These are phyloP conservation scores for Tinamus major DNA, from an alignment of 2,797 vertebrate species.

Conservation along the genomic window DNA sequence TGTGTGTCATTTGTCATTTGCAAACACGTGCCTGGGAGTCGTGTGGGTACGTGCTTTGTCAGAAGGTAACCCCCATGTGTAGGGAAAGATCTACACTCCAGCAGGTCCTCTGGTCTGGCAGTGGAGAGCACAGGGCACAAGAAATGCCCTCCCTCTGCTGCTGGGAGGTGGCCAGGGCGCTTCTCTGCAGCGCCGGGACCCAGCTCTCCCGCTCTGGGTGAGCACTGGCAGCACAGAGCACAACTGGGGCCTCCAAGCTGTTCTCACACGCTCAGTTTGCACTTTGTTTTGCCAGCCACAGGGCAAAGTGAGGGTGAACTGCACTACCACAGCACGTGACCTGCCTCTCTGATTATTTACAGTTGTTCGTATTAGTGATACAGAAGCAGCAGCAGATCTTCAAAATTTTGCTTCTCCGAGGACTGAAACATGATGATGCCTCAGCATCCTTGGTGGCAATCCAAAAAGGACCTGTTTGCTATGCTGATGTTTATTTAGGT, in stretches of 20 bases:
- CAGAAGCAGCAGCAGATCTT: not conserved
- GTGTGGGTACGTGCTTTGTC: no score
- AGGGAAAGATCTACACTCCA: no score
- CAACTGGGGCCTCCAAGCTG: not conserved
- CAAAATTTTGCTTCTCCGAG: not conserved
- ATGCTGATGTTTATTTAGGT: not conserved
- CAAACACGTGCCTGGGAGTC: no score
- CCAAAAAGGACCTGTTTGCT: not conserved
- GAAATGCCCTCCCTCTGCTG: no score
- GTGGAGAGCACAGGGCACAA: not conserved
- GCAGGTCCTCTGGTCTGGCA: not conserved
- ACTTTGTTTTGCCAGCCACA: not conserved
- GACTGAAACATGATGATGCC: not conserved
- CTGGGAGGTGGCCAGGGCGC: not conserved
- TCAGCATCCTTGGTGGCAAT: not conserved
- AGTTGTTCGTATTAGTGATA: not conserved
- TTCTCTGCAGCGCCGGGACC: not conserved
- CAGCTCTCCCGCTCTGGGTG: no score
- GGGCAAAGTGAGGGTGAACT: not conserved
- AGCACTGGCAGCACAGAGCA: not conserved
- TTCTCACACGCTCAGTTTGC: not conserved
- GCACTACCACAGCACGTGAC: not conserved
- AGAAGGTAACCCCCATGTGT: no score
- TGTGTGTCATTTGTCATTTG: no score
- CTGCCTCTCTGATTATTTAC: not conserved